Conservation (phyloP, 2,113 vertebrate species). For the Tautogolabrus adspersus region DNA sequence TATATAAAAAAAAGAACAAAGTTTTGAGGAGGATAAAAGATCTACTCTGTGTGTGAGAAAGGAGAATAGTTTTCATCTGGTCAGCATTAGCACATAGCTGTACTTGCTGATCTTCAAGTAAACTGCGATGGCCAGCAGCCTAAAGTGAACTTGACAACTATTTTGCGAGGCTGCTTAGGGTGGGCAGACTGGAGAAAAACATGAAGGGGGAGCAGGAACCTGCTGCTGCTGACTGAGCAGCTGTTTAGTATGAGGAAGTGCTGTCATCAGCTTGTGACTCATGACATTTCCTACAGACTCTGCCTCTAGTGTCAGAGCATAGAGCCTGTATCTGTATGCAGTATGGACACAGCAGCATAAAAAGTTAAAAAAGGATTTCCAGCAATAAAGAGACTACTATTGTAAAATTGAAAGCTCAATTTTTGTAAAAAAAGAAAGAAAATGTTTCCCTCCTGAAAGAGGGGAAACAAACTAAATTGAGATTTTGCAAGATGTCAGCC, state of each 20-base stretch:
- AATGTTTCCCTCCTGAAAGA: neutral
- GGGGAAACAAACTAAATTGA: neutral
- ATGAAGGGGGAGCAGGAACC: constrained; percentile 44
- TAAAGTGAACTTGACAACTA: neutral
- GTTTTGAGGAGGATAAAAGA: neutral
- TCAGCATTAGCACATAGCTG: neutral
- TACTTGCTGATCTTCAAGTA: neutral
- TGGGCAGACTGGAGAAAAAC: constrained; percentile 13
- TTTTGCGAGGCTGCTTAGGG: neutral
- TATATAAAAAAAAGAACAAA: neutral
- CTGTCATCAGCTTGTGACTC: constrained; percentile 56
- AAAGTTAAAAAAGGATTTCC: neutral
- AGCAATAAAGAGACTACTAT: neutral
- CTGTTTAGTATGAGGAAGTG: constrained; percentile 63
- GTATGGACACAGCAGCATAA: neutral
- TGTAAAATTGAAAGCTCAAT: neutral
- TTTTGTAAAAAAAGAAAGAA: no score
- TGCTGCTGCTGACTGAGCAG: constrained; percentile 57
- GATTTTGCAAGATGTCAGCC: no score
- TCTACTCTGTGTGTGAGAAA: neutral
- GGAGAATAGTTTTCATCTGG: neutral
- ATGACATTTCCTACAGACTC: constrained; percentile 47
- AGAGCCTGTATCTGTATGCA: neutral
- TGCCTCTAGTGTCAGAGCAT: neutral
- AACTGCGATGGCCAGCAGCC: neutral